phyloP scores from a whole-genome alignment of 2,888 invertebrate genomes.

The Resseliella maxima region DNA sequence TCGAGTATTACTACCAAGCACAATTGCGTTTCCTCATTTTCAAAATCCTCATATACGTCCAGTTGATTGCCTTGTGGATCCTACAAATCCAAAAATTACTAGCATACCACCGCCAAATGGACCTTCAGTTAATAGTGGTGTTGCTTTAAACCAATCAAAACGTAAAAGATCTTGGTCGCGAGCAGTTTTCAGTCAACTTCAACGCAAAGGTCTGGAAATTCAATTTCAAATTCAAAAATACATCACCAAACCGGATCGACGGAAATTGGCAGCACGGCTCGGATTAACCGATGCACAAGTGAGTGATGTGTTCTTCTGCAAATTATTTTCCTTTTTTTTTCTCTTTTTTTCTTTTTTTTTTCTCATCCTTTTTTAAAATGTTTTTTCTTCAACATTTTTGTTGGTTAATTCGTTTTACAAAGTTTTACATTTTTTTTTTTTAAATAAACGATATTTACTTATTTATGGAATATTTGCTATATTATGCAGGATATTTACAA shows the following conservation, averaged over 20 bases:
- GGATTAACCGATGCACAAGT: constrained; percentile 95
- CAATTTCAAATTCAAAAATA: constrained; percentile 95
- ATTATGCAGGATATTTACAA: too few species aligned
- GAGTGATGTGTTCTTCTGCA: too few species aligned
- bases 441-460: background rate
- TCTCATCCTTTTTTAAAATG: too few species aligned
- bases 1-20: background rate
- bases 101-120: background rate
- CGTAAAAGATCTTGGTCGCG: constrained; percentile 94
- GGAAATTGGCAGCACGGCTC: constrained; percentile 90
- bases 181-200: constrained; percentile 93
- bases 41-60: background rate
- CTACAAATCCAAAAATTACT: constrained; percentile 35
- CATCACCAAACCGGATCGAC: constrained; percentile 92
- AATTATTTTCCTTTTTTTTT: too few species aligned
- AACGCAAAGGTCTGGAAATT: constrained; percentile 92
- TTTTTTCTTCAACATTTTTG: too few species aligned
- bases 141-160: constrained; percentile 67
- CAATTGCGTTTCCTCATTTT: background rate
- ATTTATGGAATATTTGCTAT: too few species aligned
- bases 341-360: too few species aligned
- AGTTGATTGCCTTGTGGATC: constrained; percentile 35
- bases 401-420: too few species aligned
- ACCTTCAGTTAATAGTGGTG: background rate
- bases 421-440: constrained; percentile 56